These are phyloP conservation scores for Blastomussa wellsi DNA, from an alignment of 92 coral and sea anemone genomes.

Conservation along the genomic window DNA sequence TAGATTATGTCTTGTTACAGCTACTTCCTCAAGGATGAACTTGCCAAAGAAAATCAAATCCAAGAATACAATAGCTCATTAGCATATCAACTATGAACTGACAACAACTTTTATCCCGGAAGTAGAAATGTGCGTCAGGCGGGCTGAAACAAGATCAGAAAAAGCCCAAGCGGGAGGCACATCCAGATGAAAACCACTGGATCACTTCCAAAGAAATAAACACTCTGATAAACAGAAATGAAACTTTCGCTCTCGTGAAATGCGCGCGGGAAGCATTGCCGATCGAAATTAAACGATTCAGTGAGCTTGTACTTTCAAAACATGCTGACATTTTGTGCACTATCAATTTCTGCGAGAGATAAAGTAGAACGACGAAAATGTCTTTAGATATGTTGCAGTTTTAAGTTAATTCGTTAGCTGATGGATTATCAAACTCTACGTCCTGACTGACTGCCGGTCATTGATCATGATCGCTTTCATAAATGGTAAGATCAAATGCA, in stretches of 20 bases:
- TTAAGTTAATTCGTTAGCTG: neutral
- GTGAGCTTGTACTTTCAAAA: neutral
- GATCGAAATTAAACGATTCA: neutral
- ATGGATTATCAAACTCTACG: neutral
- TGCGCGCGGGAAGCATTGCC: neutral
- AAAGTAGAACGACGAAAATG: neutral
- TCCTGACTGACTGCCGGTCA: conserved; percentile 1
- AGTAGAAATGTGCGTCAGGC: neutral
- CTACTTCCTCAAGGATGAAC: neutral
- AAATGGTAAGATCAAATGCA: neutral
- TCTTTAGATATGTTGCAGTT: neutral
- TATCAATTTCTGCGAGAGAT: neutral
- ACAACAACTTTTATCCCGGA: conserved; percentile 25
- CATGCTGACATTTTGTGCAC: no score
- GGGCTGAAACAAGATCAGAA: neutral
- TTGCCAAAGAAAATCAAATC: neutral
- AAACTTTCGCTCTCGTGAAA: conserved; percentile 5
- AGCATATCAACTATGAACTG: conserved; percentile 16
- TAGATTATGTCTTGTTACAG: neutral
- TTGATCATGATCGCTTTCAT: neutral
- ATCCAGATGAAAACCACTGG: neutral
- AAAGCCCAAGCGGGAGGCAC: neutral
- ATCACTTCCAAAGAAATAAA: neutral
- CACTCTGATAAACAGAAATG: neutral
- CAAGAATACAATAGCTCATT: neutral